Percentiles rank a stretch among this genome's conserved stretches.
Conservation (phyloP, 2,113 vertebrate species). For the Phoxinus phoxinus region DNA sequence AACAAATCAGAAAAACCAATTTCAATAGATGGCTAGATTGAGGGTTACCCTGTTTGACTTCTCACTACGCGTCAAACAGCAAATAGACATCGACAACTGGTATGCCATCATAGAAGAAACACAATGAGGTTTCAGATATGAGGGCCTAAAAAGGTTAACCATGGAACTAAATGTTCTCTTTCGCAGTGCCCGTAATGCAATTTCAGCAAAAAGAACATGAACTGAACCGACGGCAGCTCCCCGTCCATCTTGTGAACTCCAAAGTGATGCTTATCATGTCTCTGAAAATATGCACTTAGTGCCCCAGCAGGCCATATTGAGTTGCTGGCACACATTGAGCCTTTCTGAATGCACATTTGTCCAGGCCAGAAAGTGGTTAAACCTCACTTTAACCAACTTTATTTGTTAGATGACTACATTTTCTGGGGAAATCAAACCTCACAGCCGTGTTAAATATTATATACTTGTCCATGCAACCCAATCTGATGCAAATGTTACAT, state of each 20-base stretch:
- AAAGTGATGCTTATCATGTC: conserved; percentile 63
- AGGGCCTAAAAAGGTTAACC: conserved; percentile 42
- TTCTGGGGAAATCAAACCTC: conserved; percentile 48
- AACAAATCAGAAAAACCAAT: conserved; percentile 25
- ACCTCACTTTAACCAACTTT: conserved; percentile 45
- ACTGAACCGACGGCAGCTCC: conserved; percentile 39
- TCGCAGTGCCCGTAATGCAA: conserved; percentile 58
- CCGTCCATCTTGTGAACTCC: conserved; percentile 57
- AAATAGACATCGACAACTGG: conserved; percentile 39
- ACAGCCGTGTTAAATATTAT: conserved; percentile 14
- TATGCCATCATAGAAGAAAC: conserved; percentile 33
- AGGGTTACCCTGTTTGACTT: conserved; percentile 27
- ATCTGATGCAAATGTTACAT: conserved; percentile 15
- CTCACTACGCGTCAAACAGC: neutral
- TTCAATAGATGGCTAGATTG: neutral
- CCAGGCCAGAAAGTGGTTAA: conserved; percentile 52
- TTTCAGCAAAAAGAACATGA: conserved; percentile 53
- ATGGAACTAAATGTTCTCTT: conserved; percentile 45
- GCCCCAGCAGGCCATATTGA: conserved; percentile 45
- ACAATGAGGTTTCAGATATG: conserved; percentile 44
- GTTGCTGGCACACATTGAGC: conserved; percentile 54
- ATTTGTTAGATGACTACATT: conserved; percentile 38
- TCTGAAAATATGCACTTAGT: conserved; percentile 61
- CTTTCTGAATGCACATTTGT: conserved; percentile 56
- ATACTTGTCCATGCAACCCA: conserved; percentile 10